Percentiles rank a stretch among this genome's conserved stretches.
Conservation (phyloP, 2,113 vertebrate genomes). For the Atrichornis clamosus region DNA sequence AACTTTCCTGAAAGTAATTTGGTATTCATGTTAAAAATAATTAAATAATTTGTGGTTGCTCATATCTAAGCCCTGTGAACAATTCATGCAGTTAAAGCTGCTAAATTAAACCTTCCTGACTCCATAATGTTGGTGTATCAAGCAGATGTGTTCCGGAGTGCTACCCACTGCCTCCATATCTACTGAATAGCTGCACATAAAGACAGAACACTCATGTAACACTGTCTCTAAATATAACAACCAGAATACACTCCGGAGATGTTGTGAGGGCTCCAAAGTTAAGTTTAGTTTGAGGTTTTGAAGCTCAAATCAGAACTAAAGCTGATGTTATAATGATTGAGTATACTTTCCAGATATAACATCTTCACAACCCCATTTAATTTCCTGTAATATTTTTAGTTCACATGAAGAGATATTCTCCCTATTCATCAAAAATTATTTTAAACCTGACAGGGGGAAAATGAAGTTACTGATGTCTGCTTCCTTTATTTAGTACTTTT, state of each 20-base stretch:
- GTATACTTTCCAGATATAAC: conserved; percentile 35
- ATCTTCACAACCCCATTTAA: conserved; percentile 45
- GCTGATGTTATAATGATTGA: conserved; percentile 41
- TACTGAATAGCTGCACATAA: background rate
- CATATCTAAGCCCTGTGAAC: background rate
- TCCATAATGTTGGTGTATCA: background rate
- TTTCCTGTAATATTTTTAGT: conserved; percentile 63
- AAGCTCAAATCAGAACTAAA: conserved; percentile 39
- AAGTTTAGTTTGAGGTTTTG: conserved; percentile 38
- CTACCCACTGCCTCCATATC: conserved; percentile 2
- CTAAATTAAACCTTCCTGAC: conserved; percentile 10
- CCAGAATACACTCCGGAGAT: background rate
- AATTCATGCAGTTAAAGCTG: background rate
- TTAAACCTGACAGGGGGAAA: background rate
- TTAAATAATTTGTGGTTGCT: background rate
- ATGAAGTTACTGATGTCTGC: conserved; percentile 5
- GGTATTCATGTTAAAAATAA: background rate
- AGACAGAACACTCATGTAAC: conserved; percentile 11
- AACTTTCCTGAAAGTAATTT: background rate
- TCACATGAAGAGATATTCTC: conserved; percentile 37
- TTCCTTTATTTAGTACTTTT: conserved; percentile 18
- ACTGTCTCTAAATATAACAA: conserved; percentile 3
- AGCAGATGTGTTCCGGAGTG: conserved; percentile 11
- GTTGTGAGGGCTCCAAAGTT: conserved; percentile 11
- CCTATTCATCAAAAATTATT: conserved; percentile 57